These are phyloP conservation scores for Entomobrya proxima DNA, from an alignment of 2,888 invertebrate genomes.

Conservation along the genomic window DNA sequence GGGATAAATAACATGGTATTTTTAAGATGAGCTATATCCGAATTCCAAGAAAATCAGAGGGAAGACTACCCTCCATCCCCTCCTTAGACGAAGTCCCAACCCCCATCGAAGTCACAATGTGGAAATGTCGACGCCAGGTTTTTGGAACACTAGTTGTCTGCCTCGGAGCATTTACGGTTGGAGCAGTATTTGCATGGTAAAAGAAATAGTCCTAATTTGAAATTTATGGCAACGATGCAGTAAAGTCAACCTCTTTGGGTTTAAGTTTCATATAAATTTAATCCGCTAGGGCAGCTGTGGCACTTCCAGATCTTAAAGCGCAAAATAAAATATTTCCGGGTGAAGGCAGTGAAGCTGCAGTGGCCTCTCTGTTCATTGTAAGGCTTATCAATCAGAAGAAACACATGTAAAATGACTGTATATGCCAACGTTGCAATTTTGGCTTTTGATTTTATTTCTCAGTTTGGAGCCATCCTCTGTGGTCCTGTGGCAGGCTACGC, in stretches of 20 bases:
- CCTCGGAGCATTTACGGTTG: slow-evolving; percentile 21
- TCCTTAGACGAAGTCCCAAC: background rate
- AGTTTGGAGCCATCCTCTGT: slow-evolving; percentile 10
- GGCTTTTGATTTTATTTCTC: background rate
- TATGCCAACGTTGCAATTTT: background rate
- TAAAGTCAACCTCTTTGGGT: background rate
- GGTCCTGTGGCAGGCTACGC: slow-evolving; percentile 34
- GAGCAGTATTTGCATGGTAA: slow-evolving; percentile 42
- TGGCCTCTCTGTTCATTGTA: slow-evolving; percentile 18
- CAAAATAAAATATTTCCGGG: background rate
- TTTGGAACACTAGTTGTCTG: background rate
- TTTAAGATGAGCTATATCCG: slow-evolving; percentile 38
- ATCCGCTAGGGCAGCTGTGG: slow-evolving; percentile 1
- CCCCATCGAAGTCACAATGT: background rate
- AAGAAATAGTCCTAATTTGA: background rate
- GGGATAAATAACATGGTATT: no score
- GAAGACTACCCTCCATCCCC: slow-evolving; percentile 7
- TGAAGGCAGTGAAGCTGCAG: background rate
- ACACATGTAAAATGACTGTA: background rate
- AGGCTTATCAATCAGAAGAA: background rate
- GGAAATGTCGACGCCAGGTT: slow-evolving; percentile 44
- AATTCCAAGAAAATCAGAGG: slow-evolving; percentile 1
- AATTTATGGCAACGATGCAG: background rate
- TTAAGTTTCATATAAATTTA: background rate
- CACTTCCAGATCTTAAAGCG: background rate